Evolutionary conservation across 2,113 vertebrate species (phyloP).

Genomic region (Nerophis ophidion): DNA sequence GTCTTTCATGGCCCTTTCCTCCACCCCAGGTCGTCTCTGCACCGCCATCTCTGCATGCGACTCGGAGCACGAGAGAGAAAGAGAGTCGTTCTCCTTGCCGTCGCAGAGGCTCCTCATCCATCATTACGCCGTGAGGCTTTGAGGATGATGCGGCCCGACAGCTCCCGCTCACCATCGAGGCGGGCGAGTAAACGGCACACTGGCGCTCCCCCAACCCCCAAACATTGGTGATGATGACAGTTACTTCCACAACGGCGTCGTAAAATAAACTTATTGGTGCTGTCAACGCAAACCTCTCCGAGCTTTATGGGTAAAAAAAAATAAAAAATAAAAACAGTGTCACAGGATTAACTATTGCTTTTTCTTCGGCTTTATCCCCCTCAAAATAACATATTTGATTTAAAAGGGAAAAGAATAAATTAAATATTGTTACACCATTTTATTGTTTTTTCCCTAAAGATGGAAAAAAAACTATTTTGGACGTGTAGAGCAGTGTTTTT

Average conservation of each 20-base stretch:
- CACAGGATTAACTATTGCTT: too few species aligned
- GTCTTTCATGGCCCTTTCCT: constrained; percentile 35
- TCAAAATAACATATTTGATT: too few species aligned
- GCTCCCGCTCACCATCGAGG: constrained; percentile 43
- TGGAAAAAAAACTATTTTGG: too few species aligned
- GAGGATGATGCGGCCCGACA: constrained; percentile 54
- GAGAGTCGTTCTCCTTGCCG: constrained; percentile 36
- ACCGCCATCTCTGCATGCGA: constrained; percentile 32
- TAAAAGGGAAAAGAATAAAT: too few species aligned
- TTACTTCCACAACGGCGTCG: constrained; percentile 27
- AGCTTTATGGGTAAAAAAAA: constrained; percentile 25
- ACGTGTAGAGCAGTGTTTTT: too few species aligned
- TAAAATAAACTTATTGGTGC: constrained; percentile 3
- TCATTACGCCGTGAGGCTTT: constrained; percentile 48
- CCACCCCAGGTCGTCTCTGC: constrained; percentile 26
- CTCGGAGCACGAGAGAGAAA: neutral
- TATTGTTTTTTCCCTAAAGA: too few species aligned
- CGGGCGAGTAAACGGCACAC: constrained; percentile 44
- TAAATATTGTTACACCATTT: too few species aligned
- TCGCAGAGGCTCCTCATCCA: constrained; percentile 53
- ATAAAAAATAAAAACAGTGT: too few species aligned
- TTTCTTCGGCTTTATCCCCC: too few species aligned
- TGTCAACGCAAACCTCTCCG: neutral
- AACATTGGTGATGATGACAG: constrained; percentile 49
- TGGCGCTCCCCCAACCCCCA: constrained; percentile 16